Base-by-base conservation (phyloP, 2,888 invertebrate genomes). In the Meghimatium bilineatum region DNA sequence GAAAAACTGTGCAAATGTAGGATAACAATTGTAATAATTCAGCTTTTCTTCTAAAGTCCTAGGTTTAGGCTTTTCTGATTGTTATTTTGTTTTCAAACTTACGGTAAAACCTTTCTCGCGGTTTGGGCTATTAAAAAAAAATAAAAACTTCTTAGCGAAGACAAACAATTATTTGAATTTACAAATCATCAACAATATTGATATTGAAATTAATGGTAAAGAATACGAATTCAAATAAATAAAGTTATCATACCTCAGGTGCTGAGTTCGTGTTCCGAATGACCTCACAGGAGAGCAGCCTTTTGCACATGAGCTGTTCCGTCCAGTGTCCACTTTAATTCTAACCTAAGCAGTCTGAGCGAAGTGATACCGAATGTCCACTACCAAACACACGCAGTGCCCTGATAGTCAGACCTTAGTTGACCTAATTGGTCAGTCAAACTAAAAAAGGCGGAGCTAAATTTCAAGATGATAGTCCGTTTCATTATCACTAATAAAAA, bases 391-490 rank as follows among this genome's bases (percentile, higher is more conserved):
- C 5, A 29, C 29, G 63, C 5, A 29, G 29, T 10, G 23, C 26
- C 23, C 60, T 14, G 26, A 3, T 63, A 6, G 63, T 29, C 63
- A n/a, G 63, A n/a, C 63, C 63, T 63, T 63, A n/a, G 63, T 63
- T 56, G 63, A 63, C 63, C 63, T 63, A 63, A 63, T n/a, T n/a
- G 63, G n/a, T 63, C 29, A 29, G 63, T 63, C 63, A 63, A 8
- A 12, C 23, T 23, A 5, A 63, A 3, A 8, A 23, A 29, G 63
- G 63, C 63, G 63, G 26, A 12, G 63, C 29, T 23, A 29, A 63
- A 63, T 29, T 26, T 5, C 63, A n/a, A 23, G n/a, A 26, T 29
- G 63, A 3, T 20, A 17, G 20, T 49, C 23, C 20, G 56, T 44
- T 5, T 44, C 12, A 5, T 44, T 44, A 44, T 44, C 44, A n/a